Percentiles rank a stretch among this genome's conserved stretches.
phyloP scores from a whole-genome alignment of 2,797 vertebrate genomes.

The Dryobates pubescens region DNA sequence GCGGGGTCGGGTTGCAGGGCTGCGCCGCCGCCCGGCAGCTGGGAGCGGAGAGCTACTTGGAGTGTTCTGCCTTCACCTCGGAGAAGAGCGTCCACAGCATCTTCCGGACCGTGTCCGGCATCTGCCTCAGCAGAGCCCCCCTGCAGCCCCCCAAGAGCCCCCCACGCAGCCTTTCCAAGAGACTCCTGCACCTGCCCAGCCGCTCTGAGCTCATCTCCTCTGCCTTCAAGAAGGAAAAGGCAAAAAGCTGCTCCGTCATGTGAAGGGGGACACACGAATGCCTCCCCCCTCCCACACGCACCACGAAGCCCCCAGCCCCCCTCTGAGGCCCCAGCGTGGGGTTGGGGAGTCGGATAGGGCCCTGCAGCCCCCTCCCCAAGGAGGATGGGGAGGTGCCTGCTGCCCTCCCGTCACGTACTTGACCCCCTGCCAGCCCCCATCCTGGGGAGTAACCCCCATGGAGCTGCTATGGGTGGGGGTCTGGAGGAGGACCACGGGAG shows the following conservation, averaged over 20 bases:
- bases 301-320: background rate
- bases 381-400: background rate
- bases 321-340: background rate
- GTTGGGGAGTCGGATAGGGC: background rate
- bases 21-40: conserved; percentile 89
- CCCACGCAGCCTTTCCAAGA: conserved; percentile 88
- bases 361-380: rapidly evolving
- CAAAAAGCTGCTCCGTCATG: conserved; percentile 94
- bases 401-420: background rate
- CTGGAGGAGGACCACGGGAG: background rate
- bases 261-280: conserved; percentile 73
- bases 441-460: background rate
- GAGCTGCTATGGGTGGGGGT: background rate
- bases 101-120: conserved; percentile 86
- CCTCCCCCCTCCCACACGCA: too few relatives aligned
- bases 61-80: conserved; percentile 95
- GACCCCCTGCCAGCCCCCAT: background rate
- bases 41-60: conserved; percentile 90
- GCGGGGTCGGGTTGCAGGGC: conserved; percentile 75
- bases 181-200: conserved; percentile 90
- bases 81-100: conserved; percentile 95
- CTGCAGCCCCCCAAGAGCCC: conserved; percentile 81
- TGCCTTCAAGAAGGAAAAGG: conserved; percentile 92
- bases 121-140: conserved; percentile 87
- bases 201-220: conserved; percentile 90